Evolutionary conservation across 2,888 invertebrate genomes (phyloP), one percentile per base, ranked within the genome.

Genomic region (Galerucella pusilla): DNA sequence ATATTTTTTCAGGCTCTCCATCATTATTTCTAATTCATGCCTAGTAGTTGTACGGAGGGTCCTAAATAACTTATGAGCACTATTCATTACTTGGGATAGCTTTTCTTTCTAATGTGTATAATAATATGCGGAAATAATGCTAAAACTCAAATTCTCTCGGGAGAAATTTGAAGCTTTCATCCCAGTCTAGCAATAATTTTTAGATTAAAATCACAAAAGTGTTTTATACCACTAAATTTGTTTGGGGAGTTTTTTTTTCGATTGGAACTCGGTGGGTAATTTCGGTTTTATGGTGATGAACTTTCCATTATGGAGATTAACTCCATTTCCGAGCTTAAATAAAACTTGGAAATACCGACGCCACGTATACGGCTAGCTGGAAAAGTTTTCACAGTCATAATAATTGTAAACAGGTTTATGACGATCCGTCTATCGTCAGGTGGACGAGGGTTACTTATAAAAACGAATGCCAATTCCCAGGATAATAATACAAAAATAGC

Each of bases 211-310:
- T 74, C 71, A 63, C 74, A 67, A 63, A 74, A 74, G 67, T 71
- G 70, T 66, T 69, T 74, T 67, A 71, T n/a, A n/a, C 61, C 67
- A 74, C 66, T 71, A 63, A 74, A 74, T 67, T 66, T 71, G 67
- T 74, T 74, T 71, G 49, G 71, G 71, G 67, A 16, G 0, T 35
- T 59, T 54, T 74, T 70, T 70, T 70, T 70, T 63, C 67, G 66
- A 70, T 70, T 64, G 52, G 61, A 66, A 70, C 70, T 74, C 66
- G 25, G 10, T 49, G 60, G 54, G 54, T 71, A 52, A 74, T 71
- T 63, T 71, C 45, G 74, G 70, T 74, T 74, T 74, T 71, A 67
- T 74, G 74, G 74, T 54, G 71, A 71, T 74, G 67, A 71, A 74
- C 66, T 71, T 71, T 61, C 70, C 67, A 71, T 74, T 71, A 71